Evolutionary conservation across 2,888 invertebrate genomes (phyloP), one percentile per base, ranked within the genome.

Genomic region (Erannis defoliaria): DNA sequence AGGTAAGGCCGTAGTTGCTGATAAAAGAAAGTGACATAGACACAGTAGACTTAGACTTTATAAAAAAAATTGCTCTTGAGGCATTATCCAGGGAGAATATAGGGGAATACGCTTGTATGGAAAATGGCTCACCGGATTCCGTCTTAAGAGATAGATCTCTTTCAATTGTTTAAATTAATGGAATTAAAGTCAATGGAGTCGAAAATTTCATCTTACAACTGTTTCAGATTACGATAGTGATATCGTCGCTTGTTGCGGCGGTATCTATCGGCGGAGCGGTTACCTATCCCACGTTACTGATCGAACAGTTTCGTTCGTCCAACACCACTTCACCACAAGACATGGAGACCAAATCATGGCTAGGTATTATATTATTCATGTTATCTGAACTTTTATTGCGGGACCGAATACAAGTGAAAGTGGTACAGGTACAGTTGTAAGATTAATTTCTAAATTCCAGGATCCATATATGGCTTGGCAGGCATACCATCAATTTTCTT

Each of bases 181-280:
- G n/a, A 26, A 26, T 26, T 8, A 26, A 4, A 8, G 6, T 6
- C 6, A 8, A 26, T 2, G 26, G 5, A 26, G 4, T 26, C 26
- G 26, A 26, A 1, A 26, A 5, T 26, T 26, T 2, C 0, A 6
- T 6, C 26, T 6, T 6, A 26, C 26, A 26, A 26, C 12, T 37
- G 5, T 66, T 70, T 63, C 65, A 69, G 69, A 67, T 70, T 70
- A 71, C 57, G 60, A 68, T 70, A 68, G 33, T 54, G 19, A 19
- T 31, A 12, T 51, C 51, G 8, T 40, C 51, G 1, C 40, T 40
- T n/a, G 18, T 51, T 29, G 40, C 51, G 4, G 51, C 40, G 16
- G 26, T 51, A 18, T 40, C 51, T 3, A 31, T 51, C 6, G 51
- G 51, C 3, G 51, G 51, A 16, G 51, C 51, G 1, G 51, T 51